These are phyloP conservation scores for Phoenicopterus ruber DNA, from an alignment of 2,113 vertebrate species.

Conservation along the genomic window DNA sequence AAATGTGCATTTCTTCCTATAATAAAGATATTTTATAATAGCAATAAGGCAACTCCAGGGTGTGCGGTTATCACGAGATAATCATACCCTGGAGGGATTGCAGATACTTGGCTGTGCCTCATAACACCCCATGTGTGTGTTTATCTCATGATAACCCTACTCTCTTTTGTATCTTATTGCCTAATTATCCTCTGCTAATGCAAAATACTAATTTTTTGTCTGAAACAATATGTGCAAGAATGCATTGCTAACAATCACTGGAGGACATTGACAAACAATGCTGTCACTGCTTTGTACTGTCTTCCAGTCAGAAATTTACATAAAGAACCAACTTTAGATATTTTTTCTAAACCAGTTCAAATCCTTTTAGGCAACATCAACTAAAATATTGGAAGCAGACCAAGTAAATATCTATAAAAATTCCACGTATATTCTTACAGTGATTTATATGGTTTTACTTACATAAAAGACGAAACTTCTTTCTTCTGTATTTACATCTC, in stretches of 20 bases:
- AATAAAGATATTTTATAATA: constrained; percentile 88
- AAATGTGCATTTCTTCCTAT: constrained; percentile 81
- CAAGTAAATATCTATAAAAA: constrained; percentile 13
- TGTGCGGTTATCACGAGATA: constrained; percentile 80
- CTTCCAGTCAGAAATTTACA: constrained; percentile 53
- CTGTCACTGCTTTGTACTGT: constrained; percentile 34
- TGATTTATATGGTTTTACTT: neutral
- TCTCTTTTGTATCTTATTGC: constrained; percentile 82
- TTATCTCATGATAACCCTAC: constrained; percentile 81
- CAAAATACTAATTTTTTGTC: constrained; percentile 83
- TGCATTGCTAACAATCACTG: constrained; percentile 74
- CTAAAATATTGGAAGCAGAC: neutral
- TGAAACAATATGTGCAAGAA: constrained; percentile 78
- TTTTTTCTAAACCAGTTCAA: constrained; percentile 18
- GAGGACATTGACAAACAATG: constrained; percentile 75
- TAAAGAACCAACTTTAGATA: constrained; percentile 26
- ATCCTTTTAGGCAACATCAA: neutral
- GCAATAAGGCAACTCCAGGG: constrained; percentile 83
- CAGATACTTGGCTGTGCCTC: constrained; percentile 80
- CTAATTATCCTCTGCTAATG: constrained; percentile 82
- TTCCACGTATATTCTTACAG: neutral
- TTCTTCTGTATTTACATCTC: neutral
- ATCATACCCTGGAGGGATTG: constrained; percentile 80
- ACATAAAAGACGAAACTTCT: neutral
- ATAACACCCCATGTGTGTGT: constrained; percentile 81